These are phyloP conservation scores for Atherix ibis DNA, from an alignment of 2,888 invertebrate species.

Conservation along the genomic window DNA sequence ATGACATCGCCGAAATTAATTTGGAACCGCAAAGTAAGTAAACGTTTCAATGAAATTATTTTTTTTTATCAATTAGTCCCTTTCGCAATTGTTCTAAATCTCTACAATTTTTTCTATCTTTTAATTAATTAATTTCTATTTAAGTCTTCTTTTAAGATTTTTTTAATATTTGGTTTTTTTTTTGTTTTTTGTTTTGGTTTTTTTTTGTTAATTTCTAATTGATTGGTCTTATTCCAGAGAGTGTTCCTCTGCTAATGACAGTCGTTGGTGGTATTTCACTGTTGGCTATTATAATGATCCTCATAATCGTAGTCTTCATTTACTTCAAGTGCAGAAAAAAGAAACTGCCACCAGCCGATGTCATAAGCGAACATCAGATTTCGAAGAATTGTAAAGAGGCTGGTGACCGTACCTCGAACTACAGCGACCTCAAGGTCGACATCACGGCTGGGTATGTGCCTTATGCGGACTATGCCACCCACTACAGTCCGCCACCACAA, in stretches of 20 bases:
- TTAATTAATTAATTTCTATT: background rate
- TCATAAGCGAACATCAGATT: constrained; percentile 34
- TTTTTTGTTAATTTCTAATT: background rate
- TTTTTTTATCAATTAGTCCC: no score
- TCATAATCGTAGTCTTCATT: constrained; percentile 64
- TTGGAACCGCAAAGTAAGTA: constrained; percentile 78
- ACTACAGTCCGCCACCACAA: constrained; percentile 67
- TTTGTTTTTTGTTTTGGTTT: background rate
- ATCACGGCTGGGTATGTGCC: constrained; percentile 68
- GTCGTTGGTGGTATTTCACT: constrained; percentile 65
- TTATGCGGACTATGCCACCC: constrained; percentile 75
- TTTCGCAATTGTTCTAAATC: no score
- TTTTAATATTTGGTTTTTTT: background rate
- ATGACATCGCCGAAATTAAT: constrained; percentile 67
- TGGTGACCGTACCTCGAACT: constrained; percentile 81
- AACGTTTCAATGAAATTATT: constrained; percentile 3
- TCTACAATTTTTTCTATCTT: no score
- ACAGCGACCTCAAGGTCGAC: constrained; percentile 82
- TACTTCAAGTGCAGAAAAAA: constrained; percentile 45
- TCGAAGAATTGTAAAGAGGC: constrained; percentile 19
- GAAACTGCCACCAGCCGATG: constrained; percentile 30
- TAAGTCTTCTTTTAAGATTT: background rate
- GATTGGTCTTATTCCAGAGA: constrained; percentile 37
- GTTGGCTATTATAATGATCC: constrained; percentile 68
- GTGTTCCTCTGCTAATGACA: constrained; percentile 62